phyloP scores from a whole-genome alignment of 2,797 vertebrate genomes.

The Pagetopsis macropterus region DNA sequence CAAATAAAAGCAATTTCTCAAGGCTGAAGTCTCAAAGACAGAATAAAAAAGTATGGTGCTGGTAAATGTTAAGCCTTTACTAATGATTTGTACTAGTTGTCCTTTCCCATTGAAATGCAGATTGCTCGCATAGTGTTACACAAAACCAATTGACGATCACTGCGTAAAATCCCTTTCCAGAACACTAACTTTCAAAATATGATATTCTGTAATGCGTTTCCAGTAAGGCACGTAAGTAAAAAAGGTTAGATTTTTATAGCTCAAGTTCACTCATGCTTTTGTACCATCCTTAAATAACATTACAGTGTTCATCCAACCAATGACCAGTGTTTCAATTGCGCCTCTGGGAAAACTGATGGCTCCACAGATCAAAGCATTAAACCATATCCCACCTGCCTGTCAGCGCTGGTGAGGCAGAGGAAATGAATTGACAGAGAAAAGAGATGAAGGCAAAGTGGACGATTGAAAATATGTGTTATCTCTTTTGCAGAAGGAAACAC shows the following conservation, averaged over 20 bases:
- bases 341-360: conserved; percentile 13
- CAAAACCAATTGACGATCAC: conserved; percentile 25
- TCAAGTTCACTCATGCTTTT: conserved; percentile 5
- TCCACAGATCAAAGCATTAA: conserved; percentile 45
- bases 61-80: conserved; percentile 22
- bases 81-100: conserved; percentile 29
- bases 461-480: conserved; percentile 49
- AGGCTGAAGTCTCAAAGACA: conserved; percentile 13
- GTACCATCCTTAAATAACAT: conserved; percentile 37
- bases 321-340: conserved; percentile 31
- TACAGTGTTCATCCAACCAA: conserved; percentile 1
- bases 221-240: neutral
- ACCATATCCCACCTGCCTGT: conserved; percentile 55
- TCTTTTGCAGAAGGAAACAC: conserved; percentile 48
- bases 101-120: conserved; percentile 44
- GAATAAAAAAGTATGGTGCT: neutral
- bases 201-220: conserved; percentile 25
- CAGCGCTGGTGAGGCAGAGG: conserved; percentile 53
- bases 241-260: conserved; percentile 1
- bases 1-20: conserved; percentile 41
- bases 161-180: conserved; percentile 11
- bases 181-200: conserved; percentile 14
- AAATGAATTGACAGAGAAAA: conserved; percentile 54
- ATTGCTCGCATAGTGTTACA: conserved; percentile 16
- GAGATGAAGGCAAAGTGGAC: conserved; percentile 40